Evolutionary conservation across 2,888 invertebrate genomes (phyloP), one percentile per base, ranked within the genome.

Genomic region (Mythimna pallens): DNA sequence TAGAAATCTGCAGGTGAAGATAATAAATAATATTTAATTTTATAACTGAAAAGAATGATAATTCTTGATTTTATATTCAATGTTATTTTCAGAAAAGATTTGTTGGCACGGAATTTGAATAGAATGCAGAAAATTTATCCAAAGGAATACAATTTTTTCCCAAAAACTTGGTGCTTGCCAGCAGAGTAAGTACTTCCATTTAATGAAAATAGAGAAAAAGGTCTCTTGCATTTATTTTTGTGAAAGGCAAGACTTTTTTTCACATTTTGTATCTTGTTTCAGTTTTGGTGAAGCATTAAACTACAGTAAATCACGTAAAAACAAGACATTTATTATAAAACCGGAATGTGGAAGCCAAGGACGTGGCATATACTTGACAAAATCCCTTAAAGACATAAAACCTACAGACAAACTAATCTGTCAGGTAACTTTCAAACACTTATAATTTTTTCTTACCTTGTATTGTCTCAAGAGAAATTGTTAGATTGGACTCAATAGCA

Each of bases 321-420:
- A 97, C 80, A 97, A 97, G 91, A 98, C 98, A 0, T 99, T 98
- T 89, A 99, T 99, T 76, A 97, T 99, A 78, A 99, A 99, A 93
- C 99, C 99, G 0, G 99, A 99, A 89, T 98, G 98, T 76, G 99
- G 99, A 0, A 98, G 99, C 87, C 98, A 99, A 93, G 99, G 99
- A 0, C 97, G 98, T 61, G 99, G 99, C 1, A 99, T 99, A 86
- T 98, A 98, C 92, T 95, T 99, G 59, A 98, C 99, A 0, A 98
- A 97, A 90, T 98, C 97, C 77, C 96, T 98, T 61, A 98, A 98
- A 89, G 98, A 96, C 34, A 97, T 99, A 79, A 98, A 98, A 89
- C 97, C 98, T 8, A 97, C 97, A 47, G 99, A 99, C 86, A 97
- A 98, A 88, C 97, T 98, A 92, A 98, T 99, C 78, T 99, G 99